These are phyloP conservation scores for Amniataba percoides DNA, from an alignment of 2,797 vertebrate genomes.

Conservation along the genomic window DNA sequence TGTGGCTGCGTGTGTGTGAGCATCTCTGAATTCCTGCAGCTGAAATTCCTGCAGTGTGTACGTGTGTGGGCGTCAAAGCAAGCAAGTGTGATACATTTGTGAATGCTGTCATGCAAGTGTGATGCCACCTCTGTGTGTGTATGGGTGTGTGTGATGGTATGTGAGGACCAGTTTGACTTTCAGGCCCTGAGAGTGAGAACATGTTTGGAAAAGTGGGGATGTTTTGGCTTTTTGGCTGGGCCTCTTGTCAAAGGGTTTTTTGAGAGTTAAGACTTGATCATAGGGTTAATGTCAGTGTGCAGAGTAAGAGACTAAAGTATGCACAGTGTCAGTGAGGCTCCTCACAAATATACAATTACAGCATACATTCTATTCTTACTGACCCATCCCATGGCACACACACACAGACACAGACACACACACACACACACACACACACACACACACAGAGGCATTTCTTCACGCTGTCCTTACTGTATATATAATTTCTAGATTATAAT, in stretches of 20 bases:
- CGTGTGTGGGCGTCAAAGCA: constrained; percentile 45
- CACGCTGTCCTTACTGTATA: background rate
- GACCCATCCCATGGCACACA: background rate
- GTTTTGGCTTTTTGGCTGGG: too few species aligned
- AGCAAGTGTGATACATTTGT: constrained; percentile 57
- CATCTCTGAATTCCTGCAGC: constrained; percentile 35
- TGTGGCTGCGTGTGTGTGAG: constrained; percentile 6
- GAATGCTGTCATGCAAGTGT: constrained; percentile 63
- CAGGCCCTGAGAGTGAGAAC: background rate
- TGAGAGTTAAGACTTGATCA: background rate
- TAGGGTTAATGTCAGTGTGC: background rate
- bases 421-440: constrained; percentile 14
- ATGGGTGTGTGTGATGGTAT: constrained; percentile 14
- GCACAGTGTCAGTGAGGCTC: background rate
- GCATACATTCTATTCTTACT: background rate
- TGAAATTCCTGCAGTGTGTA: constrained; percentile 45
- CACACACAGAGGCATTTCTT: background rate
- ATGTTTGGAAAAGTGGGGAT: background rate
- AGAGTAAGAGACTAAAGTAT: background rate
- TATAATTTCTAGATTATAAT: constrained; percentile 13
- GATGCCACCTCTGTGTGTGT: constrained; percentile 55
- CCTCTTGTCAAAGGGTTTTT: background rate
- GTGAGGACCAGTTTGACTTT: constrained; percentile 6
- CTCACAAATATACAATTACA: background rate
- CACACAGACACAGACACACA: constrained; percentile 18